Evolutionary conservation across 2,113 vertebrate species (phyloP), one percentile per base, ranked within the genome.

Genomic region (Nibea albiflora): DNA sequence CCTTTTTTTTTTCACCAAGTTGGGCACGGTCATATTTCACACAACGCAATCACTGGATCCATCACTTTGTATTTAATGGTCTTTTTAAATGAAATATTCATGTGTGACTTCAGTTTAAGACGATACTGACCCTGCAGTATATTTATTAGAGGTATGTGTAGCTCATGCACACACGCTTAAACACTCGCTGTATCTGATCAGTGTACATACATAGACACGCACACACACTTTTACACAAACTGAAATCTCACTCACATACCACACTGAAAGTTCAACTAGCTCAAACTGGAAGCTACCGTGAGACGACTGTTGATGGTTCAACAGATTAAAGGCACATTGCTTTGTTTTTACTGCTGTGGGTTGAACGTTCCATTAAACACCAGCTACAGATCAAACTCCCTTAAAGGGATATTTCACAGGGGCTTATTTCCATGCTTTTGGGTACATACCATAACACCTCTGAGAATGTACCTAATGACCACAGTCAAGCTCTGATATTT

Each of bases 261-360:
- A 71, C 49, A 81, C 73, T 82, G 81, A 86, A 61, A 85, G 61
- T 81, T 80, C 31, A 60, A 42, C 62, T 65, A 53, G 61, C 67
- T 76, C 58, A 60, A 57, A 84, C 80, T 84, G 75, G 44, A 86
- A 65, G 56, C 58, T 57, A 61, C 44, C 76, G 46, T 69, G 35
- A 86, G 92, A 94, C 92, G 86, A 94, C 71, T 87, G 94, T 93
- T 94, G 93, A 88, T 54, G 47, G 64, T 91, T 90, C 92, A 92
- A 89, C 93, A 88, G 89, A 92, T 87, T 80, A 87, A 83, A 86
- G 72, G 56, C 50, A 19, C 46, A n/a, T 68, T 73, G 66, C 68
- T 76, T 86, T 81, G 61, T 78, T 82, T 16, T 89, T 56, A 74
- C 50, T 78, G 71, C 74, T 69, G 49, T 64, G 71, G 72, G n/a